Conservation (phyloP, 2,888 invertebrate genomes). For the Platypus cylindrus region DNA sequence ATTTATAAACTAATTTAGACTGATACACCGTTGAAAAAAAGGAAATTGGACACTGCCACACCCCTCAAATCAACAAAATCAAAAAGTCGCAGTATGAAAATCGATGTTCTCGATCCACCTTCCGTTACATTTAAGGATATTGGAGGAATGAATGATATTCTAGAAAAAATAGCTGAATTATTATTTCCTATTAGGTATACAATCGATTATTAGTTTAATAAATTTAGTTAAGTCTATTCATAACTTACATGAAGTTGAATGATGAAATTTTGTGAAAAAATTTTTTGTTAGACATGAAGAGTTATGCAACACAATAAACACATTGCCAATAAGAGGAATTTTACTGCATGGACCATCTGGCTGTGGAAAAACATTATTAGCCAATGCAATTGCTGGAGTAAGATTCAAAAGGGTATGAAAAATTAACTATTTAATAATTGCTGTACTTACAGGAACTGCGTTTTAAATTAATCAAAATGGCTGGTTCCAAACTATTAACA, state of each 20-base stretch:
- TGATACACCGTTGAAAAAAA: too few species aligned
- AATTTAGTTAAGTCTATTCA: too few species aligned
- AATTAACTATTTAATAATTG: too few species aligned
- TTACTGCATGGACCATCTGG: constrained; percentile 93
- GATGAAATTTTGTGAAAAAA: too few species aligned
- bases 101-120: too few species aligned
- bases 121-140: constrained; percentile 11
- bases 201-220: too few species aligned
- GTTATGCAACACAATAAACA: constrained; percentile 68
- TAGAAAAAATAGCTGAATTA: constrained; percentile 31
- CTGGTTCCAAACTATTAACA: constrained; percentile 85
- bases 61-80: constrained; percentile 12
- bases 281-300: constrained; percentile 74
- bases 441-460: constrained; percentile 64
- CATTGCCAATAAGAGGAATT: constrained; percentile 79
- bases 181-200: too few species aligned
- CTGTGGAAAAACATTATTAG: constrained; percentile 78
- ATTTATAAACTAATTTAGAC: too few species aligned
- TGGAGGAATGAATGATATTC: constrained; percentile 13
- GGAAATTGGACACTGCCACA: constrained; percentile 15
- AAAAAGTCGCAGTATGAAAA: constrained; percentile 33
- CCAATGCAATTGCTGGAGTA: constrained; percentile 70
- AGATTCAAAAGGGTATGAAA: too few species aligned
- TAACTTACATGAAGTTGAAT: too few species aligned
- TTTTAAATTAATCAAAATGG: constrained; percentile 73